phyloP scores from a whole-genome alignment of 2,113 vertebrate species.

The Archilochus colubris region DNA sequence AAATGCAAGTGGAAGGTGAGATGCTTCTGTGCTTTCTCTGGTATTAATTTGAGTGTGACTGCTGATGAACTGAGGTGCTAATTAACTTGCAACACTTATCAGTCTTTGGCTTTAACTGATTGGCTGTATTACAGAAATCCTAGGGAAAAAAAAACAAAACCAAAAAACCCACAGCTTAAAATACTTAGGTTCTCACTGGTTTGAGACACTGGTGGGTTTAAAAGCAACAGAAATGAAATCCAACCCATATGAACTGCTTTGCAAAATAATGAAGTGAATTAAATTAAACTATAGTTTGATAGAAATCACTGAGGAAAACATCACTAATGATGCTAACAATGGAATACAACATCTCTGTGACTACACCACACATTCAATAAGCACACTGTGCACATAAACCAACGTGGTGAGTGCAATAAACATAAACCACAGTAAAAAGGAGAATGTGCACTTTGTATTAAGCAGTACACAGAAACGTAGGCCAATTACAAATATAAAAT shows the following conservation, averaged over 20 bases:
- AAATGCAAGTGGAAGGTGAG: slow-evolving; percentile 27
- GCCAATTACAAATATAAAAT: slow-evolving; percentile 47
- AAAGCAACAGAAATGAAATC: slow-evolving; percentile 53
- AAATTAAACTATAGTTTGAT: slow-evolving; percentile 70
- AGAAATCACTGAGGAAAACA: slow-evolving; percentile 62
- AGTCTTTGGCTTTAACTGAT: slow-evolving; percentile 35
- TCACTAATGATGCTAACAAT: slow-evolving; percentile 55
- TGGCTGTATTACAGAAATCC: background rate
- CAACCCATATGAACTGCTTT: slow-evolving; percentile 42
- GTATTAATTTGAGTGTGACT: slow-evolving; percentile 36
- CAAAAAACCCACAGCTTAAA: background rate
- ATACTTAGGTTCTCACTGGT: slow-evolving; percentile 4
- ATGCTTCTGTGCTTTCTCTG: background rate
- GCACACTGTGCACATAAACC: slow-evolving; percentile 60
- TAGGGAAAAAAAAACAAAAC: background rate
- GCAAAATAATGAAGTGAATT: slow-evolving; percentile 67
- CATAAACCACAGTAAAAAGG: slow-evolving; percentile 64
- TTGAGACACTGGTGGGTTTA: slow-evolving; percentile 26
- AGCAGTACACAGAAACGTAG: slow-evolving; percentile 17
- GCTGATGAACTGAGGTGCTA: slow-evolving; percentile 55
- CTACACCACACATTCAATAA: slow-evolving; percentile 40
- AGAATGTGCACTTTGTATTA: slow-evolving; percentile 57
- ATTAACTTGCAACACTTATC: slow-evolving; percentile 41
- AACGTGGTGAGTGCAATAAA: slow-evolving; percentile 61
- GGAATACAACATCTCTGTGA: slow-evolving; percentile 44